These are phyloP conservation scores for Micromussa lordhowensis DNA, from an alignment of 92 coral and sea anemone species.

Conservation along the genomic window DNA sequence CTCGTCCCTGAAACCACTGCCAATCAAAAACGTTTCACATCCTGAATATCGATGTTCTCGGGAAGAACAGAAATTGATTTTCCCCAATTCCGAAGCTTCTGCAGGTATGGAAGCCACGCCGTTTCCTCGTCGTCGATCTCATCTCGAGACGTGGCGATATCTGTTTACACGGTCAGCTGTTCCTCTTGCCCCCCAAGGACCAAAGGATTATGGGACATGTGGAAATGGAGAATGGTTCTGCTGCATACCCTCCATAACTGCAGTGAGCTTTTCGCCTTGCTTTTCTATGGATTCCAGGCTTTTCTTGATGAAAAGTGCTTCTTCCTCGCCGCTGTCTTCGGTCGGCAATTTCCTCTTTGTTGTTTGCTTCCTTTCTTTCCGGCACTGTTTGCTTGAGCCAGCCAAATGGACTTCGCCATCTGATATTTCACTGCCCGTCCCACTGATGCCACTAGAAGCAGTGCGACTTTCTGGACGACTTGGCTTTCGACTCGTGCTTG, in stretches of 20 bases:
- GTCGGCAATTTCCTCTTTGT: conserved; percentile 7
- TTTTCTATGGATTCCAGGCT: conserved; percentile 52
- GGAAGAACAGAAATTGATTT: conserved; percentile 23
- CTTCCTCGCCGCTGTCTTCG: not conserved
- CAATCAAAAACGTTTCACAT: conserved; percentile 44
- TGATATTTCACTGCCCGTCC: not conserved
- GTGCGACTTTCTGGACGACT: too few species aligned
- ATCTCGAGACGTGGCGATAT: not conserved
- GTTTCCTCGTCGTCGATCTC: conserved; percentile 23
- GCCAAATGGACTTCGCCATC: not conserved
- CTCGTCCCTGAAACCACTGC: conserved; percentile 36
- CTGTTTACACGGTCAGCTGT: too few species aligned
- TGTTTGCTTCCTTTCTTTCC: conserved; percentile 12
- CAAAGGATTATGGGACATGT: too few species aligned
- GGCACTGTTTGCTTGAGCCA: conserved; percentile 6
- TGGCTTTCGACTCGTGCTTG: not conserved
- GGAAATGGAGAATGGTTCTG: conserved; percentile 13
- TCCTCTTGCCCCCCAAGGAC: too few species aligned
- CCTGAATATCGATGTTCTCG: conserved; percentile 35
- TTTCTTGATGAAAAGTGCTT: conserved; percentile 35
- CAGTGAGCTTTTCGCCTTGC: conserved; percentile 59
- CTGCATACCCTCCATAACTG: conserved; percentile 44
- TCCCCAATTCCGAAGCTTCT: conserved; percentile 60
- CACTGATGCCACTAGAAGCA: not conserved
- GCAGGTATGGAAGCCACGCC: conserved; percentile 52